Percentiles rank a stretch among this genome's conserved stretches.
These are phyloP conservation scores for Orientallactaga bullata DNA, from an alignment of 2,113 vertebrate species.

Conservation along the genomic window DNA sequence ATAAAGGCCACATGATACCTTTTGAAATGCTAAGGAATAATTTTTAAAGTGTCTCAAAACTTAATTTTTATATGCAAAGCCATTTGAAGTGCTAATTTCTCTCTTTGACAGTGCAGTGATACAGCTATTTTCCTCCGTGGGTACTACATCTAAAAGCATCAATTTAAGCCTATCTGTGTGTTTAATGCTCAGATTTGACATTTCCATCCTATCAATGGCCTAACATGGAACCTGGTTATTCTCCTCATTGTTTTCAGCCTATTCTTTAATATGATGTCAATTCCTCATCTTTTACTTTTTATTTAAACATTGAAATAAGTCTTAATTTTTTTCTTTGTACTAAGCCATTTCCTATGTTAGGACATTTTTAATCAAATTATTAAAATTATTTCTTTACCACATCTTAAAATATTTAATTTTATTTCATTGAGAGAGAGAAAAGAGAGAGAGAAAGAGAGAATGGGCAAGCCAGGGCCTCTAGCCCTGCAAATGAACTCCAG, in stretches of 20 bases:
- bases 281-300: not conserved
- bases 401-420: not conserved
- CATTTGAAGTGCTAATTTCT: not conserved
- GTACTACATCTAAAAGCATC: not conserved
- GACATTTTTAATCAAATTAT: not conserved
- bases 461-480: too few species aligned
- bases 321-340: not conserved
- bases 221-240: not conserved
- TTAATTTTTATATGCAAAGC: not conserved
- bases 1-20: not conserved
- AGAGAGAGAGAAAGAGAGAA: too few species aligned
- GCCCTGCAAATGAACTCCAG: too few species aligned
- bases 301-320: not conserved
- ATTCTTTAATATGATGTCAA: not conserved
- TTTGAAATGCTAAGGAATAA: conserved; percentile 12
- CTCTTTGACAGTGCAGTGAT: not conserved
- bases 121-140: not conserved
- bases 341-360: not conserved
- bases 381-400: not conserved
- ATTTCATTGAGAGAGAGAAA: not conserved
- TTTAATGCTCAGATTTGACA: not conserved
- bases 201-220: not conserved
- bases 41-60: not conserved
- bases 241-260: not conserved
- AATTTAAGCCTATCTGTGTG: not conserved